Evolutionary conservation across 2,113 vertebrate species (phyloP).

Genomic region (Paracanthobrama guichenoti): DNA sequence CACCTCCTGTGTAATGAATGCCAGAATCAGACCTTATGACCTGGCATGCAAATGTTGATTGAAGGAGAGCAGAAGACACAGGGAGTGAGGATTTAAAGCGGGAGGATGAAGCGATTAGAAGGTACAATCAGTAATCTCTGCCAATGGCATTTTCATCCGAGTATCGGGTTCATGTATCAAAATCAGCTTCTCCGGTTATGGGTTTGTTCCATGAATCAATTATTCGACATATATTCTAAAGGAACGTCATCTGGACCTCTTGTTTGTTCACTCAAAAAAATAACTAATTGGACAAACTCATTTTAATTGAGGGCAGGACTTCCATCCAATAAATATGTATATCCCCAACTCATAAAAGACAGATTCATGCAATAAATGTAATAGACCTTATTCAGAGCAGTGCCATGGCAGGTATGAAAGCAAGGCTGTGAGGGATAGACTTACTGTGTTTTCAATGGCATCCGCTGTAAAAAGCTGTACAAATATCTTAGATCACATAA

Average conservation of each 20-base stretch:
- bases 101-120: background rate
- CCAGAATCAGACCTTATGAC: constrained; percentile 49
- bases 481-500: too few species aligned
- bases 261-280: background rate
- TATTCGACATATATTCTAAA: background rate
- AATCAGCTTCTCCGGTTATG: background rate
- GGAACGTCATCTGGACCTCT: background rate
- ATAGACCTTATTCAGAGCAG: too few species aligned
- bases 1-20: constrained; percentile 44
- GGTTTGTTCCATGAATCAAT: background rate
- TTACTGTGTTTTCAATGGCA: too few species aligned
- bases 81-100: constrained; percentile 20
- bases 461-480: too few species aligned
- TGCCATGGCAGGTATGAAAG: too few species aligned
- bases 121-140: background rate
- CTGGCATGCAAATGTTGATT: constrained; percentile 73
- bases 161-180: background rate
- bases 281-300: too few species aligned
- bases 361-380: too few species aligned
- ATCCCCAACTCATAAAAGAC: too few species aligned
- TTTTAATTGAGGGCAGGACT: too few species aligned
- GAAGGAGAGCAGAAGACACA: constrained; percentile 19
- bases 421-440: too few species aligned
- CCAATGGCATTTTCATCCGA: background rate
- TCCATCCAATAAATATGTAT: too few species aligned